Conservation (phyloP, 1,140 invertebrate species). For the Calephelis virginiensis region DNA sequence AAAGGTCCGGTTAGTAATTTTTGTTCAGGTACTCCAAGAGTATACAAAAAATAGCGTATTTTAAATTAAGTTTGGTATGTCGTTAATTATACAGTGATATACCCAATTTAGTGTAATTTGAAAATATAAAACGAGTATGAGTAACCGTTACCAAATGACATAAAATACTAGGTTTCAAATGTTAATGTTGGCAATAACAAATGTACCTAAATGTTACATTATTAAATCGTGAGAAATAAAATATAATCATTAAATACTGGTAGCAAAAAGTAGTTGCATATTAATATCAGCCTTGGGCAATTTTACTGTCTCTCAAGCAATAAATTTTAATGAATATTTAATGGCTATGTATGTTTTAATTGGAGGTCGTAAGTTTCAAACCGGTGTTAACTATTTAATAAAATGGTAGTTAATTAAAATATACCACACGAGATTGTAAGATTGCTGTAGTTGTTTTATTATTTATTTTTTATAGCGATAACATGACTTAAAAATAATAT, state of each 20-base stretch:
- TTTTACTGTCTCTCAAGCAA: conserved; percentile 16
- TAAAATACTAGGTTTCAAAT: neutral
- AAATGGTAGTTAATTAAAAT: conserved; percentile 11
- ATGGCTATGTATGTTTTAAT: conserved; percentile 13
- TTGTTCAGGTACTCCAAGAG: no score
- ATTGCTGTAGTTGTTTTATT: neutral
- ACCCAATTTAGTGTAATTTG: no score
- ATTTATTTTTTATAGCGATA: neutral
- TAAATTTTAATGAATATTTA: conserved; percentile 21
- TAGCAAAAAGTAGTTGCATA: conserved; percentile 17
- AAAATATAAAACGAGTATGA: neutral
- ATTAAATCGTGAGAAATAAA: conserved; percentile 18
- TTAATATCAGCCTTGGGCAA: conserved; percentile 15
- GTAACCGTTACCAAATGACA: conserved; percentile 8
- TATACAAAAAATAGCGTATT: no score
- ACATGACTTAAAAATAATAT: neutral
- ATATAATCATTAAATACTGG: conserved; percentile 12
- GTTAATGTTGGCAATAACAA: conserved; percentile 13
- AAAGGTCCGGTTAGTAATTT: no score
- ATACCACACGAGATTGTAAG: conserved; percentile 8
- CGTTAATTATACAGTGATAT: no score
- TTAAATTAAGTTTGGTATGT: no score
- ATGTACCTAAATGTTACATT: conserved; percentile 12
- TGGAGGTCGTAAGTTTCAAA: conserved; percentile 12
- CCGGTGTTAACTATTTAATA: conserved; percentile 17